Evolutionary conservation across 2,888 invertebrate genomes (phyloP), one percentile per base, ranked within the genome.

Genomic region (Drosophila neoperkinsi): DNA sequence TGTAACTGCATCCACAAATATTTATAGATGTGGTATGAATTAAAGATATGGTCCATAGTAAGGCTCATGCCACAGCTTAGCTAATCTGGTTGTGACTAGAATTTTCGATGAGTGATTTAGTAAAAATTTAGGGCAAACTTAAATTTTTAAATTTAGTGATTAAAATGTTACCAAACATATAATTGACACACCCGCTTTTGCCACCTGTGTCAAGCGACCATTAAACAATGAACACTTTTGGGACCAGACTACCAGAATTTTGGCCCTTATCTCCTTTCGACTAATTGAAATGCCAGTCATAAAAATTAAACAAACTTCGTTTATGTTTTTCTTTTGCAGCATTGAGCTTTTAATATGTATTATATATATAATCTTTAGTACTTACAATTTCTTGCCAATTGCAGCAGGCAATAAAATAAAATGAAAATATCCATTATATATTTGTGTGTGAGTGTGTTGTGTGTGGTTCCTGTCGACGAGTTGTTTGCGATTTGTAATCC

Each of bases 381-480:
- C 88, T 74, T 89, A 92, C 91, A 92, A 76, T 85, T 85, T 77
- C 77, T 82, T 50, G 77, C 75, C 36, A 86, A 69, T 49, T 75
- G 73, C 60, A 91, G 76, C 52, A 88, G 74, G 65, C 85, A 90
- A 63, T 77, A 84, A 66, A 89, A 52, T 67, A 87, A 77, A 65
- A 88, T 74, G 51, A 86, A 79, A 81, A 84, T 88, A 91, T 92
- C 92, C 91, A 91, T 91, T 74, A 62, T 77, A 69, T 61, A 57
- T 56, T 18, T 38, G 7, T 49, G 31, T 50, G 64, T 55, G 41
- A 28, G 18, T 21, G 34, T 38, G 36, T 13, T 28, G 6, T n/a
- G 51, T 30, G 13, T 33, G 16, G 16, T 21, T 80, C 64, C 72
- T 72, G 66, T 31, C 28, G 43, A 72, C 1, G 11, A n/a, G 63